These are phyloP conservation scores for Sceliomorpha sp. DNA, from an alignment of 2,888 invertebrate species.

Conservation along the genomic window DNA sequence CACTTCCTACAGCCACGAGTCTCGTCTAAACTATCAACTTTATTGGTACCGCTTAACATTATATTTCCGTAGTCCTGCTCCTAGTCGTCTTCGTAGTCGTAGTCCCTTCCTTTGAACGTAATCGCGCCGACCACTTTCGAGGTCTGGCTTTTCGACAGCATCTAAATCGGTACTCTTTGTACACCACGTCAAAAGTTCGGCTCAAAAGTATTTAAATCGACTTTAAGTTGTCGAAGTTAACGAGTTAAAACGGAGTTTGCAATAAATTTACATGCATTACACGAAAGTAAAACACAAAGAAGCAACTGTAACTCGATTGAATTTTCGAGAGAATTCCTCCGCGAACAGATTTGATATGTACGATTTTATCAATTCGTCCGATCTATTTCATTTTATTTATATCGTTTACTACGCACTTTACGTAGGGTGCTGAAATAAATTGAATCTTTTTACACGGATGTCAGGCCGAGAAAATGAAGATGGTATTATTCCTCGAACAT, in stretches of 20 bases:
- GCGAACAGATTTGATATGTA: conserved; percentile 24
- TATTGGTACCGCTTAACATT: conserved; percentile 65
- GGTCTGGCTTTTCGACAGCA: conserved; percentile 18
- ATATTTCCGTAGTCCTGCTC: conserved; percentile 44
- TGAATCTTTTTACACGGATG: conserved; percentile 36
- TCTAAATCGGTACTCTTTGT: conserved; percentile 1
- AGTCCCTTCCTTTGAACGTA: conserved; percentile 4
- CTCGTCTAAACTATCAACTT: conserved; percentile 69
- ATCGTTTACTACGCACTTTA: too few relatives aligned
- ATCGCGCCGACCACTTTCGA: conserved; percentile 20
- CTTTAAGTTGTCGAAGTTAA: conserved; percentile 5
- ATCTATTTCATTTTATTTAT: too few relatives aligned
- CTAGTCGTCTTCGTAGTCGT: conserved; percentile 2
- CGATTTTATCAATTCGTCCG: too few relatives aligned
- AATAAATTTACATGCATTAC: not conserved
- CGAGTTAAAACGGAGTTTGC: conserved; percentile 2
- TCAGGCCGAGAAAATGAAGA: conserved; percentile 45
- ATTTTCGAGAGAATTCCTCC: conserved; percentile 12
- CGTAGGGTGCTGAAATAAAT: conserved; percentile 45
- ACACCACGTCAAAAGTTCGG: conserved; percentile 9
- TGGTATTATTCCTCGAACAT: conserved; percentile 47
- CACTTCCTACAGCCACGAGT: conserved; percentile 43
- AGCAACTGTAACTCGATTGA: not conserved
- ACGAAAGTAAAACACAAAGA: conserved; percentile 9
- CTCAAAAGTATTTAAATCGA: conserved; percentile 14